phyloP scores from a whole-genome alignment of 2,113 vertebrate genomes.

The Aythya baeri region DNA sequence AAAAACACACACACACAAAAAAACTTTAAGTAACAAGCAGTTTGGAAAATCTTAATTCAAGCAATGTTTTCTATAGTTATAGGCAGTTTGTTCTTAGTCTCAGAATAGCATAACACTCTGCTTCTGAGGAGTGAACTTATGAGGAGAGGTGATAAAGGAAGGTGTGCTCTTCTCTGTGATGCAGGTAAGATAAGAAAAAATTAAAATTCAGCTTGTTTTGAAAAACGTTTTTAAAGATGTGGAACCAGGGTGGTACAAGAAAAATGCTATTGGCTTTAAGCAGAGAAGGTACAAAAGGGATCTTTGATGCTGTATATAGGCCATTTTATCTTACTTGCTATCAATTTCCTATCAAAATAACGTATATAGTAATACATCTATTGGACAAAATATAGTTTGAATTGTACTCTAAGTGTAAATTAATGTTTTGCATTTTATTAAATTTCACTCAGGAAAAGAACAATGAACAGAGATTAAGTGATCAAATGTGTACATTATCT shows the following conservation, averaged over 20 bases:
- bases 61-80: background rate
- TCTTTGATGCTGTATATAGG: background rate
- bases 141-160: background rate
- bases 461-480: background rate
- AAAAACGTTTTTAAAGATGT: background rate
- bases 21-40: background rate
- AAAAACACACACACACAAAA: no score
- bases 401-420: background rate
- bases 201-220: background rate
- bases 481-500: background rate
- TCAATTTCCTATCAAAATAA: background rate
- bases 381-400: background rate
- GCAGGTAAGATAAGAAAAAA: background rate
- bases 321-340: background rate
- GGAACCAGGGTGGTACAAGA: background rate
- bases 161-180: background rate
- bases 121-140: background rate
- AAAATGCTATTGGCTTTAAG: background rate
- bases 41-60: background rate
- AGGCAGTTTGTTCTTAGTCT: background rate
- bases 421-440: background rate
- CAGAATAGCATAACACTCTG: background rate
- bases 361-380: background rate
- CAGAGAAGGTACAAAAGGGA: background rate
- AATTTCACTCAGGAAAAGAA: background rate